Base-by-base conservation (phyloP, 1,140 invertebrate genomes). In the Drosophila paulistorum region DNA sequence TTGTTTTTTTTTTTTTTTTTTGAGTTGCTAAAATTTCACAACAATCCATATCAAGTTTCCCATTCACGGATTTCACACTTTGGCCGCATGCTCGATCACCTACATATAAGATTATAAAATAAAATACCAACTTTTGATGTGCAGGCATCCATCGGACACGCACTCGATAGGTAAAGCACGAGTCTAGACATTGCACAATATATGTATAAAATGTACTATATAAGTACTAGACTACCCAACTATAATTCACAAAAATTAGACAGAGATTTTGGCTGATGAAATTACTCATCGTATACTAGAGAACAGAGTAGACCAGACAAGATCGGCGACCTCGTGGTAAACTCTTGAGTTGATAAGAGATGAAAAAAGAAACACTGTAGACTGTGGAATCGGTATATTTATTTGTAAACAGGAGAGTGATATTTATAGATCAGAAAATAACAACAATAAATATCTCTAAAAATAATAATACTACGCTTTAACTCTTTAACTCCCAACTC, bases 251-350 rank as follows among this genome's bases (percentile, higher is more conserved):
- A 23, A 13, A 30, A 13, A n/a, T 51, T 2, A 23, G 17, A 51
- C n/a, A 11, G 7, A 59, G 20, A 59, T 37, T 59, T 20, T 41
- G 73, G 73, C 41, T 83, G 77, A 84, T 83, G 77, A 73, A 70
- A 83, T 79, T 81, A 80, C 74, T 66, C 74, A 81, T 81, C 37
- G 64, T 51, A 60, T 59, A 70, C 72, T 55, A 54, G 55, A 54
- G 63, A 26, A 69, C 35, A 60, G 58, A 23, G 57, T 64, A 85
- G 71, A 84, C 81, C n/a, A 55, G 68, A 57, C 37, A 58, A 55
- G 48, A 57, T 77, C 61, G 69, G 61, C 71, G 75, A 77, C 75
- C 81, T 66, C 81, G 69, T 65, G 30, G 41, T 35, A 42, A 71
- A 65, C 73, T 48, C 66, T 45, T 20, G 33, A 20, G 30, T 59